Evolutionary conservation across 1,140 invertebrate species (phyloP).

Genomic region (Globodera ellingtonae): DNA sequence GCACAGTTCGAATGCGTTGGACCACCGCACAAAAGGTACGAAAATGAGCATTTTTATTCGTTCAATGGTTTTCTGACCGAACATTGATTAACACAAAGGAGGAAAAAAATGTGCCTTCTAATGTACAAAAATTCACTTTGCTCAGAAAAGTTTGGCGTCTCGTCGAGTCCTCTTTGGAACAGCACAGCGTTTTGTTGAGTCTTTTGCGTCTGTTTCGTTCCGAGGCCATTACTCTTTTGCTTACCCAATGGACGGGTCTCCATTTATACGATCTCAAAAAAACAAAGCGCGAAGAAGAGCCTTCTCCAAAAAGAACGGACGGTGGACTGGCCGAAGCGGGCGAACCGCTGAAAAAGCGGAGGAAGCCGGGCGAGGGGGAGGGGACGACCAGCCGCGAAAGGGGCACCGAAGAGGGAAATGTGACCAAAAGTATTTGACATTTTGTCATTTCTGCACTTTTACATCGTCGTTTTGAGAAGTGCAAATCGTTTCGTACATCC

Average conservation of each 20-base stretch:
- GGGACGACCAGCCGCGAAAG: not conserved
- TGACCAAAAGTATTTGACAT: not conserved
- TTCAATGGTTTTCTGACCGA: not conserved
- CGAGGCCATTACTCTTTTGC: slow-evolving; percentile 46
- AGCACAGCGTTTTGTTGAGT: slow-evolving; percentile 24
- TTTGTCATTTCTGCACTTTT: not conserved
- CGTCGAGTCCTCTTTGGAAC: slow-evolving; percentile 33
- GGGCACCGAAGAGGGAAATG: not conserved
- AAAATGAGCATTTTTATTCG: too few species aligned
- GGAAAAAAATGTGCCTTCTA: too few species aligned
- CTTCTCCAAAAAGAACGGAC: not conserved
- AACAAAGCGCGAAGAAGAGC: not conserved
- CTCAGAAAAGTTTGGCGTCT: slow-evolving; percentile 33
- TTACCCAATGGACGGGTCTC: slow-evolving; percentile 55
- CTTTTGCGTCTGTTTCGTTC: slow-evolving; percentile 45
- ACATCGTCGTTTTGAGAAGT: slow-evolving; percentile 36
- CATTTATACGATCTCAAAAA: slow-evolving; percentile 41
- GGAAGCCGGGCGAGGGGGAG: not conserved
- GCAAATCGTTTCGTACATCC: slow-evolving; percentile 38
- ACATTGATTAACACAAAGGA: too few species aligned
- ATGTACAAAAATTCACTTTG: not conserved
- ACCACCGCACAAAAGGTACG: slow-evolving; percentile 46
- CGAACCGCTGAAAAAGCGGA: not conserved
- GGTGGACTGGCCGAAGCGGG: slow-evolving; percentile 2
- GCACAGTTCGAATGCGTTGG: slow-evolving; percentile 42